Percentiles rank a stretch among this genome's conserved stretches.
These are phyloP conservation scores for Natator depressus DNA, from an alignment of 2,113 vertebrate species.

Conservation along the genomic window DNA sequence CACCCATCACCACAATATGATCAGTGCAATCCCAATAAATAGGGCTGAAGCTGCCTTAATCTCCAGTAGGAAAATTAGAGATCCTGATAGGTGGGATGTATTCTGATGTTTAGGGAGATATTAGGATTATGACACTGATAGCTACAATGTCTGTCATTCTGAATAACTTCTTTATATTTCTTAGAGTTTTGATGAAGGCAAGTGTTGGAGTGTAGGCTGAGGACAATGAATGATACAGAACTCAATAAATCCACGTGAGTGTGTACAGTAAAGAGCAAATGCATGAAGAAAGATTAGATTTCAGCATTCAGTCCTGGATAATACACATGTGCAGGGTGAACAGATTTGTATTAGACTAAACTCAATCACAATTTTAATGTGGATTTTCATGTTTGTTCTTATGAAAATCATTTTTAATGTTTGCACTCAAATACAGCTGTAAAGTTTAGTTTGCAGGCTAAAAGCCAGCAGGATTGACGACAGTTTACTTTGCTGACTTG, in stretches of 20 bases:
- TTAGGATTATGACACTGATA: not conserved
- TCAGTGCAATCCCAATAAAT: accelerated
- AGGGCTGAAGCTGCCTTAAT: not conserved
- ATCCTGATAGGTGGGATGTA: not conserved
- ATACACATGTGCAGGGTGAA: too few species aligned
- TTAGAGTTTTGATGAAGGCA: not conserved
- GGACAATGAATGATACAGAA: not conserved
- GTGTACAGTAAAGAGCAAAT: not conserved
- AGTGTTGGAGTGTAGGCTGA: not conserved
- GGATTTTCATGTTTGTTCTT: not conserved
- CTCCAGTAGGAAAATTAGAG: not conserved
- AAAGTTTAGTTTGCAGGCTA: not conserved
- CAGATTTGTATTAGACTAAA: not conserved
- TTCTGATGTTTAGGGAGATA: not conserved
- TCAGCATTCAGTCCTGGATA: not conserved
- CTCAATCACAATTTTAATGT: not conserved
- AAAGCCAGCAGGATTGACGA: not conserved
- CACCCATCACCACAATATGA: accelerated
- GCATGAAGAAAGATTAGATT: not conserved
- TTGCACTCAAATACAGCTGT: not conserved
- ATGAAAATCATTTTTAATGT: not conserved
- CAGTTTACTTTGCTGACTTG: not conserved
- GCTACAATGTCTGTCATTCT: not conserved
- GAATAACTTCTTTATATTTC: not conserved
- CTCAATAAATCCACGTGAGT: not conserved